Evolutionary conservation across 2,797 vertebrate species (phyloP), one percentile per base, ranked within the genome.

Genomic region (Melanotaenia boesemani): DNA sequence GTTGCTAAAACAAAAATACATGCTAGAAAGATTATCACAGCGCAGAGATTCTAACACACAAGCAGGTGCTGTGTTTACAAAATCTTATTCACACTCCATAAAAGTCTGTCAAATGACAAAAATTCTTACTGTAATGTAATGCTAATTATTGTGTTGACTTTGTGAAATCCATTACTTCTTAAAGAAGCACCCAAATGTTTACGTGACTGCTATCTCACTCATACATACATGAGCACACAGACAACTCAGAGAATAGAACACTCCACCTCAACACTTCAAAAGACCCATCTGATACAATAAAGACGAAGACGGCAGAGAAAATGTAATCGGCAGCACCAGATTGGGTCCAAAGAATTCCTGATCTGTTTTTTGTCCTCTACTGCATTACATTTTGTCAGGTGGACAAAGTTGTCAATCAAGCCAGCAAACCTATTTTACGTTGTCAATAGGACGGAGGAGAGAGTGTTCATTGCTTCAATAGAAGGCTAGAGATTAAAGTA

Each of bases 381-480:
- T 86, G 91, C 93, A 90, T 92, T 91, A 91, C 92, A 93, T 93
- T 94, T 89, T 93, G 91, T 93, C 90, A 92, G 91, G 84, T 91
- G 92, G 93, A 95, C 92, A 95, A 93, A 94, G 94, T 93, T 95
- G 94, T 95, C 95, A 95, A 92, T 95, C 94, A 95, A 90, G 88
- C 90, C 82, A 88, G 92, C 90, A 93, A 94, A 94, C 91, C 92
- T 86, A 94, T 95, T 95, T 95, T 91, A 91, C 77, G 85, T 89
- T 80, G 91, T 94, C 95, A 95, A 94, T 95, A 90, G 92, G 88
- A 93, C 83, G 71, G 90, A 88, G 84, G 76, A 84, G 91, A 89
- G 89, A 88, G 90, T 83, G 89, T 88, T 92, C 87, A 81, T 88
- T 88, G 79, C 91, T 86, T 93, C 93, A 93, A 95, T 93, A 93